phyloP scores from a whole-genome alignment of 2,888 invertebrate genomes.

The Tipula confusa region DNA sequence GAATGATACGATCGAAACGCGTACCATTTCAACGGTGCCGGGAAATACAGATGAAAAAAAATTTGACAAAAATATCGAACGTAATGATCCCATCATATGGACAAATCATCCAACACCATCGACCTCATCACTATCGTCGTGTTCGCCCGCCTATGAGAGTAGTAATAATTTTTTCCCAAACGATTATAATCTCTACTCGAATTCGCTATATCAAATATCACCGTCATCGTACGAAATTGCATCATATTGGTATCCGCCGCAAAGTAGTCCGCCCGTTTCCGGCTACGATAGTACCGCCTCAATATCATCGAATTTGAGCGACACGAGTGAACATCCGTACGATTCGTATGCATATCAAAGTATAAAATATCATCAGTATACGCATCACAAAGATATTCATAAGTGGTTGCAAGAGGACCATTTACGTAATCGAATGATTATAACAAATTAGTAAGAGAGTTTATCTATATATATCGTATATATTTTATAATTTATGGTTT shows the following conservation, averaged over 20 bases:
- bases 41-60: conserved; percentile 28
- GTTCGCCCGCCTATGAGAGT: not conserved
- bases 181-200: conserved; percentile 28
- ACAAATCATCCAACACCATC: conserved; percentile 41
- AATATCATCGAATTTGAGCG: conserved; percentile 41
- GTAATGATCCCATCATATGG: conserved; percentile 46
- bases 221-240: conserved; percentile 25
- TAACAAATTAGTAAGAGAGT: conserved; percentile 27
- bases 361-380: conserved; percentile 46
- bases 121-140: not conserved
- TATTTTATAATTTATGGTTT: not conserved
- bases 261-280: conserved; percentile 46
- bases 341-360: conserved; percentile 52
- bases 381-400: conserved; percentile 52
- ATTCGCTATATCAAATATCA: conserved; percentile 34
- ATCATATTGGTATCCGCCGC: conserved; percentile 40
- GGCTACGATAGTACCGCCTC: conserved; percentile 50
- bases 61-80: conserved; percentile 36
- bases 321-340: conserved; percentile 43
- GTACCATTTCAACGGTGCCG: not conserved
- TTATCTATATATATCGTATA: not conserved
- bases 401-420: conserved; percentile 54
- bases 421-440: conserved; percentile 37
- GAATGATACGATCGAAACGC: not conserved
- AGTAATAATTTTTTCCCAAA: conserved; percentile 29